Base-by-base conservation (phyloP, 1,140 invertebrate species). In the Tetragnatha versicolor region DNA sequence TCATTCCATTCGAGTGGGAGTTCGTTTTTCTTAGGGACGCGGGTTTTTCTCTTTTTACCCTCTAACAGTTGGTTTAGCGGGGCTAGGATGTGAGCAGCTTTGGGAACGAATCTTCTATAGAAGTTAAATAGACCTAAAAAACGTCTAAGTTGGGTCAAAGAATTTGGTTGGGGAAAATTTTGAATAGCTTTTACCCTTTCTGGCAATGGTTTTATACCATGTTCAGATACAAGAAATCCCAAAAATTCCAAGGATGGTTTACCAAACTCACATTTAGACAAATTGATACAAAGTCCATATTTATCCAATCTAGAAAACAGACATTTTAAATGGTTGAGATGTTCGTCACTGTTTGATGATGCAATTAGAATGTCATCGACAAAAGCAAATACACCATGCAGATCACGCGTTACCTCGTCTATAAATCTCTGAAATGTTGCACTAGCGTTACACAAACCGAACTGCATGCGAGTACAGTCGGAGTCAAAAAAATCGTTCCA, bases 311-410 rank as follows among this genome's bases (percentile, higher is more conserved):
- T 60, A 20, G 81, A n/a, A 27, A 88, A 83, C 1, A 88, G 80
- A 27, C 78, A 37, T 9, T 73, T 49, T 1, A 88, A 51, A 69
- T 87, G 84, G 14, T 58, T 27, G 0, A 82, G 49, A 61, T 88
- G 87, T 17, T 84, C 81, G 7, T 84, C 80, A 63, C 79, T 81
- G 25, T 70, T 73, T 5, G 82, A 58, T 1, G 83, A 85, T 42
- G 82, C 86, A 5, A 90, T 82, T 3, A 89, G 82, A 39, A 90
- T 85, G 79, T 90, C 89, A 78, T 90, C 88, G 0, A 90, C 66
- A 79, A 88, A 90, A 0, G 84, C 81, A 51, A 83, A 82, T 51
- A 39, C 80, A 61, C 84, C 87, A 27, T 82, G 80, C n/a, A 83
- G 79, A 9, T 82, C 85, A 27, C 84, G 75, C 2, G 87, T 81